Conservation (phyloP, 2,888 invertebrate genomes). For the Spilosoma lubricipeda region DNA sequence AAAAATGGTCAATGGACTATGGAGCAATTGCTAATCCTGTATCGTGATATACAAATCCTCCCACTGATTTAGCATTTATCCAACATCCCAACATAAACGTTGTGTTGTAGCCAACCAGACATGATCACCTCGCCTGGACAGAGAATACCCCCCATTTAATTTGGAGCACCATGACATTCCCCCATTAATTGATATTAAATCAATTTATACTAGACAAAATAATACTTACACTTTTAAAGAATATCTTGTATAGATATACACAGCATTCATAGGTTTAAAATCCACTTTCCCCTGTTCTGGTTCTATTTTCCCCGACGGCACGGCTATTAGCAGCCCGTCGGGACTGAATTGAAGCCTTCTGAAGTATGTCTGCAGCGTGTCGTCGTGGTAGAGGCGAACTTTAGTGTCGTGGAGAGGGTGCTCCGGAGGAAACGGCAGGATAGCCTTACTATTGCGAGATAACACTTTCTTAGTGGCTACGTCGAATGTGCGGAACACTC, state of each 20-base stretch:
- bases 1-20: too few species aligned
- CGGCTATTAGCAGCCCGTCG: conserved; percentile 95
- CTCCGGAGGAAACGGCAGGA: conserved; percentile 82
- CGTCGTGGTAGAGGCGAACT: conserved; percentile 94
- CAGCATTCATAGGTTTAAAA: conserved; percentile 85
- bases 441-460: conserved; percentile 89
- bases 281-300: conserved; percentile 87
- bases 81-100: too few species aligned
- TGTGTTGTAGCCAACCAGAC: too few species aligned
- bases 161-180: too few species aligned
- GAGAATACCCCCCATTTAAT: too few species aligned
- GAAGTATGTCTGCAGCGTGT: conserved; percentile 97
- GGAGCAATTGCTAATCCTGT: too few species aligned
- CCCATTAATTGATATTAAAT: too few species aligned
- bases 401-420: conserved; percentile 87
- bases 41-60: too few species aligned
- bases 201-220: too few species aligned
- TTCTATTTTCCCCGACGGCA: conserved; percentile 95
- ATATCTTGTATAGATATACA: conserved; percentile 87
- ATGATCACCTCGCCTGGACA: too few species aligned
- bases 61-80: too few species aligned
- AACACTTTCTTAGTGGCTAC: conserved; percentile 88
- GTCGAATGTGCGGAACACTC: conserved; percentile 90
- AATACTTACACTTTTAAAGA: conserved; percentile 86
- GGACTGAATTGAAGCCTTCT: conserved; percentile 96